Percentiles rank a stretch among this genome's conserved stretches.
phyloP scores from a whole-genome alignment of 2,113 vertebrate species.

The Malurus melanocephalus region DNA sequence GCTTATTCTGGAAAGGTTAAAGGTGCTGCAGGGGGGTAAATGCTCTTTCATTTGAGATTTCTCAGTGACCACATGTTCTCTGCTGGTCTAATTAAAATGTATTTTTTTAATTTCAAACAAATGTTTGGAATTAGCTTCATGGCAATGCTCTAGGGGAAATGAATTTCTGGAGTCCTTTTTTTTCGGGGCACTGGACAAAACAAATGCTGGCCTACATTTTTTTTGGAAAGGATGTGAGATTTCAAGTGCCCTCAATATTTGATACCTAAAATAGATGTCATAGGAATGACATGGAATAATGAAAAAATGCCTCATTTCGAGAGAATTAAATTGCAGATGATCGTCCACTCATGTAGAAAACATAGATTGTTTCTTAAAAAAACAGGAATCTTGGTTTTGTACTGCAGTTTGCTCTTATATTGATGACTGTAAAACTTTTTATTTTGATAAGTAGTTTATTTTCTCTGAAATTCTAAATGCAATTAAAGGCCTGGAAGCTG shows the following conservation, averaged over 20 bases:
- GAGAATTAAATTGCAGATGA: not conserved
- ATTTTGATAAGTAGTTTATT: not conserved
- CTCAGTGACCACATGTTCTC: not conserved
- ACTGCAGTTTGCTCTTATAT: fast-evolving
- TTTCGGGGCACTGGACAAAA: not conserved
- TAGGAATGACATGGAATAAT: not conserved
- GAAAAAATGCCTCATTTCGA: not conserved
- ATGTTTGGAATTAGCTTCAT: not conserved
- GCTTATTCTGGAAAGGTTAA: not conserved
- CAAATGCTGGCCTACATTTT: not conserved
- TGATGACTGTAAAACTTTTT: not conserved
- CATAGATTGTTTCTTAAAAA: not conserved
- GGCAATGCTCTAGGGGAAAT: not conserved
- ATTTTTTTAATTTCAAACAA: not conserved
- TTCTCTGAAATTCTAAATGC: not conserved
- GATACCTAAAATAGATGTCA: constrained; percentile 1
- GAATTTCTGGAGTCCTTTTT: not conserved
- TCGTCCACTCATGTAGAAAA: not conserved
- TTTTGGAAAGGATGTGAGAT: not conserved
- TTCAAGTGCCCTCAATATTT: not conserved
- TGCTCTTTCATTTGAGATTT: not conserved
- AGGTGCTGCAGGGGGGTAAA: not conserved
- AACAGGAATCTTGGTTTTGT: not conserved
- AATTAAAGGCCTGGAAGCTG: not conserved
- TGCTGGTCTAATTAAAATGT: not conserved